Evolutionary conservation across 64 coral and sea anemone species (phyloP), one percentile per base, ranked within the genome.

Genomic region (Pocillopora damicornis): DNA sequence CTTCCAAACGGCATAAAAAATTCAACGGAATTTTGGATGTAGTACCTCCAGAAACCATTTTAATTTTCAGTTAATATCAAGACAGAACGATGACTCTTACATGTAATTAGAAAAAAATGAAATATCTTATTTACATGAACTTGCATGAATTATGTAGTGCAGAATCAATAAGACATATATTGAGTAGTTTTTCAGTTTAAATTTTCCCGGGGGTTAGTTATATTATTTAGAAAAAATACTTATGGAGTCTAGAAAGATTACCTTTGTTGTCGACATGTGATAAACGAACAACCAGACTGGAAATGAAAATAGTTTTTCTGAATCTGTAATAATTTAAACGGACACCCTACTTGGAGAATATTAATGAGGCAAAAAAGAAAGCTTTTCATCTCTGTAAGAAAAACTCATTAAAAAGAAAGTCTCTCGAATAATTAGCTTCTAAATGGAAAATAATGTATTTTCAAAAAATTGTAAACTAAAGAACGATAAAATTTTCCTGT

Each of bases 401-500:
- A 30, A 73, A 56, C 38, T 65, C 65, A 73, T 85, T 85, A 30
- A 15, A 23, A 58, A 20, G 18, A 2, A 73, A 73, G 26, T 15
- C 64, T 57, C 5, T 57, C 51, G 81, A 85, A 85, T 85, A 67
- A 73, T 72, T 57, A 57, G 63, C 23, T 71, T 26, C 6, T 85
- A 72, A 71, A 85, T 25, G 37, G 38, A 72, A 85, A 85, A 73
- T 85, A 82, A 82, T 85, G 37, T 13, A 30, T 85, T 85, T 72
- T 85, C 42, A 85, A 72, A 15, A 22, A 85, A 17, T 58, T 9
- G 38, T 51, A 51, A 51, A 51, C 7, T 51, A 85, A 58, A 72
- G 20, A 71, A 71, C 2, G 9, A 23, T 0, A 71, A 71, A 11
- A 25, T 11, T 71, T 23, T 20, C 67, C 22, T 9, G 4, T 71